Conservation (phyloP, 2,797 vertebrate genomes). For the Knipowitschia caucasica region DNA sequence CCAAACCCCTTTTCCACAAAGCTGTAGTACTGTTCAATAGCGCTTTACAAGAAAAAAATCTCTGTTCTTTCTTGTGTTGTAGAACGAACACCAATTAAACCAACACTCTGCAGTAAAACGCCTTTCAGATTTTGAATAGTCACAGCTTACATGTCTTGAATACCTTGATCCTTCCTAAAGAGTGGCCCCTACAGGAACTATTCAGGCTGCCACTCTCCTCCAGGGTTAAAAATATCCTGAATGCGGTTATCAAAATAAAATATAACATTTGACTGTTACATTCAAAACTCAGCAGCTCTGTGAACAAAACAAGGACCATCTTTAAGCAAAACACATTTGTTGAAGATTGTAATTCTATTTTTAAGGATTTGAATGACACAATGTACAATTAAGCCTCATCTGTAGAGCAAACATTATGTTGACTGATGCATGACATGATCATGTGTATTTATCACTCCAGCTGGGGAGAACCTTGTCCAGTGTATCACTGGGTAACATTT, state of each 20-base stretch:
- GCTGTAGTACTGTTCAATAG: conserved; percentile 10
- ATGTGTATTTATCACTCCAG: no score
- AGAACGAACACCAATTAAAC: conserved; percentile 11
- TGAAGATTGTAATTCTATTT: conserved; percentile 2
- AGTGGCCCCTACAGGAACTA: not conserved
- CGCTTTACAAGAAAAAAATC: conserved; percentile 18
- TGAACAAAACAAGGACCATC: not conserved
- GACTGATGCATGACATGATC: no score
- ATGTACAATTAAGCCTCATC: not conserved
- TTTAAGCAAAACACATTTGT: not conserved
- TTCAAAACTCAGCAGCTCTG: not conserved
- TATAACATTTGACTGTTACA: not conserved
- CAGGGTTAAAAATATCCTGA: conserved; percentile 5
- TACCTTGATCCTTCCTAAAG: not conserved
- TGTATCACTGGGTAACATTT: no score
- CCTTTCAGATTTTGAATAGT: conserved; percentile 1
- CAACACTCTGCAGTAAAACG: not conserved
- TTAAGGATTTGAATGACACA: not conserved
- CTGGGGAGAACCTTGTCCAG: no score
- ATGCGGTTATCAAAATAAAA: not conserved
- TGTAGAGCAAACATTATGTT: not conserved
- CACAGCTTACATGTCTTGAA: conserved; percentile 1
- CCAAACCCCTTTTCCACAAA: conserved; percentile 25
- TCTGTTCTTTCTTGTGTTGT: conserved; percentile 14
- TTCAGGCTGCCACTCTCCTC: not conserved